These are phyloP conservation scores for Embidobia sp. DNA, from an alignment of 2,888 invertebrate species.

Conservation along the genomic window DNA sequence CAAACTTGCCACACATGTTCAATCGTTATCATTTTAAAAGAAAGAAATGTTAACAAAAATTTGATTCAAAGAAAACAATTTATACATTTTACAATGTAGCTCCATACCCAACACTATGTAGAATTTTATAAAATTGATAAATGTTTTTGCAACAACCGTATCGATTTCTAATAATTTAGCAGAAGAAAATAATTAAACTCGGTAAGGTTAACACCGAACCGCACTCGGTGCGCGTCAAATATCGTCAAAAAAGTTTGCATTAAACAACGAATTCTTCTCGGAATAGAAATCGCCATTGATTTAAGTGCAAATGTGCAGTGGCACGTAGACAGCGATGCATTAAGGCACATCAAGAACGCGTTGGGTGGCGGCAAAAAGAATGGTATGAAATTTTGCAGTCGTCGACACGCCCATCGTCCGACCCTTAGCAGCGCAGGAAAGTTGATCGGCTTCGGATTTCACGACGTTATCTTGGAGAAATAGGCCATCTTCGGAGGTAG, in stretches of 20 bases:
- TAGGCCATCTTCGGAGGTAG: conserved; percentile 59
- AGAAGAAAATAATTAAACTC: conserved; percentile 14
- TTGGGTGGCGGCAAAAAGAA: conserved; percentile 54
- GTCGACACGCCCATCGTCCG: conserved; percentile 62
- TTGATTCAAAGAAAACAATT: no score
- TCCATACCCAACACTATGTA: no score
- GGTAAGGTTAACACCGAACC: conserved; percentile 4
- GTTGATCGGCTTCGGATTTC: conserved; percentile 67
- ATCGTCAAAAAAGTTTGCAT: conserved; percentile 28
- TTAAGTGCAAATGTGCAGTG: conserved; percentile 47
- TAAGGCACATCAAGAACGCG: conserved; percentile 50
- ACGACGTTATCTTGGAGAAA: conserved; percentile 60
- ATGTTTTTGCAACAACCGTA: conserved; percentile 5
- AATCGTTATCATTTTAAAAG: no score
- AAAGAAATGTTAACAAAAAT: no score
- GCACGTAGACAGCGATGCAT: conserved; percentile 52
- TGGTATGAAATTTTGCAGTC: conserved; percentile 52
- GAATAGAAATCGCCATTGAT: conserved; percentile 48
- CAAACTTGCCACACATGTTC: no score
- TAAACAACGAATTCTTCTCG: conserved; percentile 37
- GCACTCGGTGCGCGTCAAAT: conserved; percentile 9
- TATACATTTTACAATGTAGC: no score
- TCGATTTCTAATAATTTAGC: conserved; percentile 17
- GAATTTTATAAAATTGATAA: no score
- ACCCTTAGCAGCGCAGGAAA: conserved; percentile 54